Conservation (phyloP, 2,797 vertebrate species). For the Phyllotis vaccarum region DNA sequence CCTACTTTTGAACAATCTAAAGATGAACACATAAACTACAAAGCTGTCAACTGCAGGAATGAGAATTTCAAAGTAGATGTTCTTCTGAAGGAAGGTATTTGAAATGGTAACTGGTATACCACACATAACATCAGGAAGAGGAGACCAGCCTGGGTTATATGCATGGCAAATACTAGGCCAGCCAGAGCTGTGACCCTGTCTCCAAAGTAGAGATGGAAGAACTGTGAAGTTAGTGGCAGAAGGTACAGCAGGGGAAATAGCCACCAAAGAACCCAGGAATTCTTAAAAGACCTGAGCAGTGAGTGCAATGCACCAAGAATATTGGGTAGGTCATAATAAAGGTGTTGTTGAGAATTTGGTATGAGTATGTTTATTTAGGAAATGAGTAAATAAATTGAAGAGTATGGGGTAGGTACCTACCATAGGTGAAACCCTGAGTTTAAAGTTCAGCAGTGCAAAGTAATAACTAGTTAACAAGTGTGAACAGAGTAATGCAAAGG, state of each 20-base stretch:
- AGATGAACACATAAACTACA: neutral
- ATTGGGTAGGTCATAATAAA: neutral
- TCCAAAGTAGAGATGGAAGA: neutral
- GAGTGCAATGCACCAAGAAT: neutral
- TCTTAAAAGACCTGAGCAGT: neutral
- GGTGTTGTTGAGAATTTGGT: neutral
- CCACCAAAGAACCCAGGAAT: neutral
- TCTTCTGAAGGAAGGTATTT: neutral
- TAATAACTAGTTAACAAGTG: neutral
- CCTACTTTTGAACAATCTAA: slow-evolving; percentile 22
- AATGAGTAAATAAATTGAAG: neutral
- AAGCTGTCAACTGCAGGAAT: neutral
- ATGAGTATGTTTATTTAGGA: neutral
- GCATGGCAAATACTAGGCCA: neutral
- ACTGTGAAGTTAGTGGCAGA: neutral
- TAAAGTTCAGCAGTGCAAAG: neutral
- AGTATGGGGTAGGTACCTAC: neutral
- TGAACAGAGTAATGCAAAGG: neutral
- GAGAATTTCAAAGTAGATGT: neutral
- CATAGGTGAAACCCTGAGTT: neutral
- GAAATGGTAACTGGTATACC: neutral
- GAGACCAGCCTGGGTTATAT: neutral
- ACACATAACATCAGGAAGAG: neutral
- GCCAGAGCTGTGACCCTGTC: neutral
- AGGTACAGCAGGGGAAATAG: neutral